These are phyloP conservation scores for Brachyistius frenatus DNA, from an alignment of 2,113 vertebrate species.

Conservation along the genomic window DNA sequence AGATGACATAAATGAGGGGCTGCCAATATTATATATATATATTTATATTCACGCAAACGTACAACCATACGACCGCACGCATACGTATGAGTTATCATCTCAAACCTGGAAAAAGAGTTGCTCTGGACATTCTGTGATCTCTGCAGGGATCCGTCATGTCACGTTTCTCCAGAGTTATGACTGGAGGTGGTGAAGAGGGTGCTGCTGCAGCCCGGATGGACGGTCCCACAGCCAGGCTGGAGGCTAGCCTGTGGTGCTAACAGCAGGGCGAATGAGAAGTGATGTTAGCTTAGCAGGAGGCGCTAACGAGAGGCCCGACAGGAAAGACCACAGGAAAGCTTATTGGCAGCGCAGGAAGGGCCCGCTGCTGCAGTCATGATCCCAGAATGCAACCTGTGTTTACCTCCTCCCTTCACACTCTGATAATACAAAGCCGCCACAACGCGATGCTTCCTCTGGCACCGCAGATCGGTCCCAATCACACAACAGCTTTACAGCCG, in stretches of 20 bases:
- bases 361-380: constrained; percentile 6
- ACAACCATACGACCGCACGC: constrained; percentile 13
- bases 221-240: constrained; percentile 10
- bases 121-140: not conserved
- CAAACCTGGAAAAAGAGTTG: not conserved
- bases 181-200: not conserved
- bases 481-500: not conserved
- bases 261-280: constrained; percentile 28
- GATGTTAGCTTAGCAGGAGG: constrained; percentile 45
- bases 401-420: not conserved
- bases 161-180: not conserved
- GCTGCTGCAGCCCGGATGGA: constrained; percentile 5
- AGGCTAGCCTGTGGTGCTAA: constrained; percentile 9
- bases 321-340: constrained; percentile 54
- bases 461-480: too few species aligned
- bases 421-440: not conserved
- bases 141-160: constrained; percentile 8
- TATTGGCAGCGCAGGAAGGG: constrained; percentile 26
- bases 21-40: constrained; percentile 67
- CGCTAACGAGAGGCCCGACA: constrained; percentile 23
- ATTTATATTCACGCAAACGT: constrained; percentile 9
- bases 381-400: not conserved
- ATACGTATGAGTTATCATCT: constrained; percentile 6
- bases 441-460: not conserved
- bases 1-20: constrained; percentile 68